Percentiles rank a stretch among this genome's conserved stretches.
phyloP scores from a whole-genome alignment of 2,888 invertebrate species.

The Fissipunctia ypsillon region DNA sequence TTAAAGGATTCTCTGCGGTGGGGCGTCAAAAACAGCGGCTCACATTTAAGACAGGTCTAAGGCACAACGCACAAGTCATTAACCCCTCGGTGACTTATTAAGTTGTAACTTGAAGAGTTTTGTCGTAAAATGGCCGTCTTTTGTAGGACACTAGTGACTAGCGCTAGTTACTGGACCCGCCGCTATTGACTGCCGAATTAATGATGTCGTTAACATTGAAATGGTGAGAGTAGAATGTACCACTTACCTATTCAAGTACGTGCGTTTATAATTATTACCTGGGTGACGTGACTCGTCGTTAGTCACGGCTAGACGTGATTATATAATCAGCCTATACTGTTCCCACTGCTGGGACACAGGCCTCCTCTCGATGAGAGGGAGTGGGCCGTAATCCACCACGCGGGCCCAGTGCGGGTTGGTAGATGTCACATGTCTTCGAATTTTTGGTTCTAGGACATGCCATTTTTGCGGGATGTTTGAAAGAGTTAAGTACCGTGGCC shows the following conservation, averaged over 20 bases:
- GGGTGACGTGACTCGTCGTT: neutral
- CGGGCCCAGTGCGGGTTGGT: no score
- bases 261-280: conserved; percentile 18
- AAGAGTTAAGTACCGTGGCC: no score
- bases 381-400: no score
- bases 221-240: conserved; percentile 12
- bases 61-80: conserved; percentile 15
- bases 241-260: conserved; percentile 5
- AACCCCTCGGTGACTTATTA: conserved; percentile 44
- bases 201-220: conserved; percentile 52
- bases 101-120: conserved; percentile 47
- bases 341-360: no score
- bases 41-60: conserved; percentile 1
- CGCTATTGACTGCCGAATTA: conserved; percentile 38
- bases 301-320: neutral
- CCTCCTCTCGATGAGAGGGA: no score
- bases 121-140: conserved; percentile 45
- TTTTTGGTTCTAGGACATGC: no score
- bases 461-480: no score
- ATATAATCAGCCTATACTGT: no score
- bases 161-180: conserved; percentile 43
- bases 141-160: conserved; percentile 37
- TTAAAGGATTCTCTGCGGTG: conserved; percentile 37
- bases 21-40: conserved; percentile 43
- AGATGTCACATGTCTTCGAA: no score